phyloP scores from a whole-genome alignment of 2,113 vertebrate genomes.

The Mesocricetus auratus region DNA sequence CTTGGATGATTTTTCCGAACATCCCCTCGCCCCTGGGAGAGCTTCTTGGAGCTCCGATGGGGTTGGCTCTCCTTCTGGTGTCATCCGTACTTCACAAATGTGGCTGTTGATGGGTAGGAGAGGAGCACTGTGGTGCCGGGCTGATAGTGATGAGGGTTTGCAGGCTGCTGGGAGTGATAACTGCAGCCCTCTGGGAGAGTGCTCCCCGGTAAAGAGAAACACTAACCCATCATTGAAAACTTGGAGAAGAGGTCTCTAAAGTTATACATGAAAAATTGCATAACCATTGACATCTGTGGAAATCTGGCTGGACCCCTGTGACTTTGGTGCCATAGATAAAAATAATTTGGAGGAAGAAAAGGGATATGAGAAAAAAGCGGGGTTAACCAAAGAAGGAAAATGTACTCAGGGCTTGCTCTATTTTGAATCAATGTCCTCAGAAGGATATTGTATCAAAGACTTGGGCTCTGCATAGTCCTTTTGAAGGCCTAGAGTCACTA shows the following conservation, averaged over 20 bases:
- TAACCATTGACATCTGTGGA: conserved; percentile 32
- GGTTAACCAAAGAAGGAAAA: conserved; percentile 44
- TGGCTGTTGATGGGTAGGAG: background rate
- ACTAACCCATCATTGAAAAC: background rate
- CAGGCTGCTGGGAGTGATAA: background rate
- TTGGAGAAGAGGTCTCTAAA: conserved; percentile 33
- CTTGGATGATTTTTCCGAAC: conserved; percentile 39
- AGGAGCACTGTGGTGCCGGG: background rate
- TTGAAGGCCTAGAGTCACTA: background rate
- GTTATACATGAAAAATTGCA: background rate
- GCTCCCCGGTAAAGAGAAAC: background rate
- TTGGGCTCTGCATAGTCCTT: background rate
- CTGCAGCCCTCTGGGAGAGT: background rate
- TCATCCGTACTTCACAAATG: background rate
- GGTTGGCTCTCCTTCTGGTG: background rate
- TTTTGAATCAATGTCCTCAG: background rate
- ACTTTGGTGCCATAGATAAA: conserved; percentile 43
- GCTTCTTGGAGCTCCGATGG: background rate
- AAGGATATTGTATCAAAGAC: background rate
- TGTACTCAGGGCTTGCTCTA: background rate
- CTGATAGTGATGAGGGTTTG: background rate
- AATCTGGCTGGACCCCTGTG: conserved; percentile 8
- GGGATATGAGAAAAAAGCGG: background rate
- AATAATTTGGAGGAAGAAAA: conserved; percentile 55
- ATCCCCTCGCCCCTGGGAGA: background rate